These are phyloP conservation scores for Taxidea taxus DNA, from an alignment of 2,113 vertebrate genomes.

Conservation along the genomic window DNA sequence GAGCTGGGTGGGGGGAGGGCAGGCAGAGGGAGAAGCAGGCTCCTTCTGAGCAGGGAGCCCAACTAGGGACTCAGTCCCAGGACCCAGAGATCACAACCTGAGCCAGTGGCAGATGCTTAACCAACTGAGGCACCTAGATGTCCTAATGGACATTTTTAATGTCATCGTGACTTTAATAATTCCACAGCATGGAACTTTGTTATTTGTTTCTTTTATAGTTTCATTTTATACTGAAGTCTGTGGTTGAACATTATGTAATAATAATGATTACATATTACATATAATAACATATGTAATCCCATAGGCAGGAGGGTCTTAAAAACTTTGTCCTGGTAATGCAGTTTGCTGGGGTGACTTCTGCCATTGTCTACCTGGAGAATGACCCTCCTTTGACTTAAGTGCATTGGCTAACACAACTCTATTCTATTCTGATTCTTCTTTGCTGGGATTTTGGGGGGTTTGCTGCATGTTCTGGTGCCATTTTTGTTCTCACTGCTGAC, in stretches of 20 bases:
- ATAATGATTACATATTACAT: no score
- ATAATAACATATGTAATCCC: no score
- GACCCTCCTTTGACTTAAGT: neutral
- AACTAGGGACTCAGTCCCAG: no score
- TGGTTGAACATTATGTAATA: no score
- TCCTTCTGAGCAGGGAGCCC: no score
- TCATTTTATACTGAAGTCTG: neutral
- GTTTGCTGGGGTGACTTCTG: neutral
- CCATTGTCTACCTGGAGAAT: neutral
- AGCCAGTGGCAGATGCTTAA: no score
- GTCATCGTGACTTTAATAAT: neutral
- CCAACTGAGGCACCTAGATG: no score
- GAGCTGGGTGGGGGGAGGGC: no score
- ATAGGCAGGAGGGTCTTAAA: neutral
- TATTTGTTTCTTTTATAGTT: neutral
- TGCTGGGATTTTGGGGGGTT: neutral
- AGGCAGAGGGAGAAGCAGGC: no score
- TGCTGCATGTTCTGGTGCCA: neutral
- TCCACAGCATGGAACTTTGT: neutral
- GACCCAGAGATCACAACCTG: no score
- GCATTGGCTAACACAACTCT: neutral
- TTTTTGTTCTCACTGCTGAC: neutral
- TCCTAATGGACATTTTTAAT: neutral
- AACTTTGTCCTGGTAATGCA: neutral
- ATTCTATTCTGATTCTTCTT: neutral